Evolutionary conservation across 2,888 invertebrate genomes (phyloP), one percentile per base, ranked within the genome.

Genomic region (Acholoe squamosa): DNA sequence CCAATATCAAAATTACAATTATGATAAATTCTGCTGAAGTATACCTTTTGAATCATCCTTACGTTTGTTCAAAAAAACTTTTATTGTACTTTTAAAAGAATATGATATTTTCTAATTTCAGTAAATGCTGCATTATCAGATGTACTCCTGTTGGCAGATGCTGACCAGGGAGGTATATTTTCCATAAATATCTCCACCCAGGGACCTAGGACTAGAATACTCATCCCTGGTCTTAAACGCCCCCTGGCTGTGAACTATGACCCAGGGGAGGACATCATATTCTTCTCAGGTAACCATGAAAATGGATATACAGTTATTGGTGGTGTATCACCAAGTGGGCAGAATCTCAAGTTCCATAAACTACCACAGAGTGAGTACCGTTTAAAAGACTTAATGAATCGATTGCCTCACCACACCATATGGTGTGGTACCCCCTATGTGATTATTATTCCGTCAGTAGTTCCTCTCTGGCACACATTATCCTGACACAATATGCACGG

Each of bases 211-310:
- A 3, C 22, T 3, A 19, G 61, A 19, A 61, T 61, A 61, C 61
- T n/a, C n/a, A n/a, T 61, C 19, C 61, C 61, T 61, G 61, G 22
- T n/a, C 61, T 61, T n/a, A n/a, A n/a, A n/a, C 61, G 61, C 61
- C 61, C 61, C 61, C 61, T 61, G 19, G 61, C 61, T 19, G 61
- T 61, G 61, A 14, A 19, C 61, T 61, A 61, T 61, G 61, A 61
- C 61, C 22, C 19, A n/a, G 61, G 22, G 61, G n/a, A n/a, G 22
- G 61, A 61, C 14, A 61, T 19, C 3, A n/a, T 61, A 19, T 61
- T n/a, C 61, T 61, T 61, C 61, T 12, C 61, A n/a, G 61, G 61
- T 3, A 61, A 19, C n/a, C 61, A 61, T n/a, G n/a, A 19, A 7
- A 61, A 61, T 61, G 61, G 61, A 61, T 19, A n/a, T 19, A 19